Conservation (phyloP, 1,140 invertebrate genomes). For the Papilio xuthus region DNA sequence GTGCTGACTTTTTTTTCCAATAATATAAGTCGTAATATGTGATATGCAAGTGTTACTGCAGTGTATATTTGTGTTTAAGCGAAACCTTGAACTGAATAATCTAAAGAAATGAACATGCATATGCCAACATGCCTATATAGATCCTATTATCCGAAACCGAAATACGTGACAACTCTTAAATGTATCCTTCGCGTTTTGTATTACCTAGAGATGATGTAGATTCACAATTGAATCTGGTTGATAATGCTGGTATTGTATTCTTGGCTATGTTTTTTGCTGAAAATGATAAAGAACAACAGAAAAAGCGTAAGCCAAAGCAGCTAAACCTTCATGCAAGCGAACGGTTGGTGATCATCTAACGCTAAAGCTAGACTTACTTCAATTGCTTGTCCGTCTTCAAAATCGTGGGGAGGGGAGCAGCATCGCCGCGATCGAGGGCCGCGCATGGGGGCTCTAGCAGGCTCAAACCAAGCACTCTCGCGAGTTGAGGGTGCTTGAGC, state of each 20-base stretch:
- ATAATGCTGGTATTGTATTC: neutral
- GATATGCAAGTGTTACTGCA: neutral
- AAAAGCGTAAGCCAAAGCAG: neutral
- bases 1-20: neutral
- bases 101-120: neutral
- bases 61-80: neutral
- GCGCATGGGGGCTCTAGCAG: slow-evolving; percentile 92
- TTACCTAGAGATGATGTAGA: neutral
- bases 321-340: neutral
- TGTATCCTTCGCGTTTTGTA: too few species aligned
- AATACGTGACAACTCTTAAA: neutral
- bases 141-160: neutral
- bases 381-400: slow-evolving; percentile 69
- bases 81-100: neutral
- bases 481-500: slow-evolving; percentile 91
- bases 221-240: neutral
- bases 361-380: slow-evolving; percentile 54
- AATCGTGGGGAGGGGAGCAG: slow-evolving; percentile 92
- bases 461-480: slow-evolving; percentile 91
- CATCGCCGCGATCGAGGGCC: slow-evolving; percentile 92
- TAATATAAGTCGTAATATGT: neutral
- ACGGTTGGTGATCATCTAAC: neutral
- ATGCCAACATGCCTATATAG: neutral
- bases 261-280: neutral
- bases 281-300: neutral